Percentiles rank a stretch among this genome's conserved stretches.
Conservation (phyloP, 2,797 vertebrate genomes). For the Falco peregrinus region DNA sequence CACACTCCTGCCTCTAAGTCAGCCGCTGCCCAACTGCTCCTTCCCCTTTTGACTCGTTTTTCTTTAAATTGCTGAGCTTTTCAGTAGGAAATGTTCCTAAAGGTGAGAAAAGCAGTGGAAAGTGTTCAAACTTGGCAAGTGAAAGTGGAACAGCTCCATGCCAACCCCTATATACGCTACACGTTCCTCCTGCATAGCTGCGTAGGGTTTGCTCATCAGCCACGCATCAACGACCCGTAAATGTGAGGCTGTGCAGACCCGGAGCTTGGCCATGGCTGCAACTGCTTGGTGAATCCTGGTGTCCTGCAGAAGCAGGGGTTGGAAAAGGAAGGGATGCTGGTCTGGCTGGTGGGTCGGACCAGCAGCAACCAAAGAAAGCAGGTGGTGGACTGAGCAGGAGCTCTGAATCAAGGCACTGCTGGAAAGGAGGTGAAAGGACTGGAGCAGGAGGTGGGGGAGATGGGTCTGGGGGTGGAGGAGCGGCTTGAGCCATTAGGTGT, state of each 20-base stretch:
- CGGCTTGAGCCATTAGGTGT: rapidly evolving
- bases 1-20: background rate
- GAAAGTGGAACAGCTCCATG: background rate
- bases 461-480: background rate
- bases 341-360: background rate
- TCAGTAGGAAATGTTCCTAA: constrained; percentile 4
- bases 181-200: background rate
- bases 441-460: background rate
- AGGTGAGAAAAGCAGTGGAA: constrained; percentile 39
- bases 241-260: background rate
- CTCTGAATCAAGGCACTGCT: background rate
- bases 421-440: background rate
- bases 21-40: constrained; percentile 9
- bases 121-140: background rate
- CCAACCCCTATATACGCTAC: background rate
- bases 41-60: background rate
- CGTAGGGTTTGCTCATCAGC: background rate
- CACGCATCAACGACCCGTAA: background rate
- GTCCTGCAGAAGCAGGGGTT: background rate
- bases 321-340: background rate
- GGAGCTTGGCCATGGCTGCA: rapidly evolving
- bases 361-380: background rate
- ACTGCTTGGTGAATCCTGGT: rapidly evolving
- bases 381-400: background rate
- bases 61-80: background rate